These are phyloP conservation scores for sheep (Ovis aries) DNA, from an alignment of 2,113 vertebrate genomes.

Conservation along the genomic window ARS-UI_Ramb_v3.0 NC_056076.1:59980501-59981000, in stretches of 20 bases:
- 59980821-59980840: background rate
- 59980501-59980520: background rate
- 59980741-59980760: background rate
- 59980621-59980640: background rate
- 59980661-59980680: background rate
- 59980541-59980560: background rate
- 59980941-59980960: background rate
- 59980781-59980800: background rate
- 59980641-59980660: background rate
- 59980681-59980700: background rate
- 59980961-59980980: background rate
- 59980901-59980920: background rate
- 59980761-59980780: background rate
- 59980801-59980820: background rate
- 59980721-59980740: background rate
- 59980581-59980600: background rate
- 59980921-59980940: background rate
- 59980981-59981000: background rate
- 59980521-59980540: background rate
- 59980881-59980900: background rate
- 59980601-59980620: background rate
- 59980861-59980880: background rate
- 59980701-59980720: background rate
- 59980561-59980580: background rate
- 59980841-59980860: background rate